Evolutionary conservation across 2,888 invertebrate species (phyloP), one percentile per base, ranked within the genome.

Genomic region (Cryptocephalus moraei): DNA sequence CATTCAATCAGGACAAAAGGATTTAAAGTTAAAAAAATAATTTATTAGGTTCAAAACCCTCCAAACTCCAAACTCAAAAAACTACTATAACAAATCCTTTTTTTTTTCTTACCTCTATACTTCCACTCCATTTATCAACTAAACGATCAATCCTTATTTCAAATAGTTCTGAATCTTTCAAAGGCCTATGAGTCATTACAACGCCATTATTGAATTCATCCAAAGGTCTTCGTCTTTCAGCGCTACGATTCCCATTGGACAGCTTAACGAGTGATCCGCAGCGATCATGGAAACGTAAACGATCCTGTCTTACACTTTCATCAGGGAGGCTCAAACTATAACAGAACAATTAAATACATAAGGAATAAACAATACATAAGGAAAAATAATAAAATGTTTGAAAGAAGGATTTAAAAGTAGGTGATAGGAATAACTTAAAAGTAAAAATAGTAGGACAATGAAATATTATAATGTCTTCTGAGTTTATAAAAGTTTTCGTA

Each of bases 161-260:
- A 70, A 95, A 96, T 13, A 94, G 71, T 69, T 95, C 95, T 62
- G 90, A 85, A 65, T 92, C 91, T 50, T 80, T 76, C 4, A 96
- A 72, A 0, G 91, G 85, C 38, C 95, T 77, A 62, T 91, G 89
- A 1, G 93, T 94, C 89, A 95, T 91, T 1, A 94, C 91, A 2
- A 95, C 92, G 0, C 92, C 94, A 69, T 95, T 93, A 68, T 95
- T 94, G 68, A 94, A 95, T 69, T 95, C 94, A 63, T 93, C 93
- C 8, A 90, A 72, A 0, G 94, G 93, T 49, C 91, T 78, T 46
- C 88, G 79, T 49, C 95, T 77, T 66, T 93, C 91, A 0, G 93
- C 93, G 4, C 89, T 85, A 55, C 91, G 78, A 51, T 86, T 82
- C 61, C 86, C 86, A 56, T 83, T 82, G 1, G 90, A 84, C 22